Base-by-base conservation (phyloP, 2,797 vertebrate genomes). In the Malurus leucopterus region DNA sequence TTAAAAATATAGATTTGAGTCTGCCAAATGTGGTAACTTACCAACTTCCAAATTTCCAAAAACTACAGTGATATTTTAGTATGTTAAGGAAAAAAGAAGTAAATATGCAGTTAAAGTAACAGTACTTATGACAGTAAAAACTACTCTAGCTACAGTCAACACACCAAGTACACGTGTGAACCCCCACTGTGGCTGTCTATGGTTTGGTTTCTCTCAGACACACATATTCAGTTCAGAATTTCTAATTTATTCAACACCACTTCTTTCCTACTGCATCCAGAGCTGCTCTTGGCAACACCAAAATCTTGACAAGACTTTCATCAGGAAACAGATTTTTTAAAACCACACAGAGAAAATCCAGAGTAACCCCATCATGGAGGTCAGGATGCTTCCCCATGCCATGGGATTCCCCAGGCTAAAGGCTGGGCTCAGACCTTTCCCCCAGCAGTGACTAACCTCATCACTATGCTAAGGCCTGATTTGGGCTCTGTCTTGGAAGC, bases 391-490 rank as follows among this genome's bases (percentile, higher is more conserved):
- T 30, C 22, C 36, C 8, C 3, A 9, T 8, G 1, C 24, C 23
- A 30, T 0, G 3, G 11, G 30, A 81, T 38, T 53, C 17, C 29
- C 30, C 50, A 30, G 12, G 53, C 1, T 49, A 22, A 70, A 43
- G 9, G 2, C 49, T 29, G 8, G 0, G 15, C 49, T 77, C 30
- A 76, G n/a, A 22, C 34, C 27, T 17, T 4, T 20, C 36, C 30
- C 75, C 51, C 40, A 49, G 62, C 22, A 50, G 20, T 4, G 22
- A 84, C 47, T 4, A 50, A 3, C 9, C 55, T 18, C 58, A 57
- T 43, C 17, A 5, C n/a, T 36, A 9, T 1, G 3, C 36, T 46
- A 44, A 0, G 0, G 36, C 43, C 43, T 44, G 0, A n/a, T 68
- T 8, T 47, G 41, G 70, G 36, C 34, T 69, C 74, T 9, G 10